A percentile compares a stretch with the other conserved stretches of the same genome.
Conservation (phyloP, 2,888 invertebrate species). For the Ditylenchus weischeri region DNA sequence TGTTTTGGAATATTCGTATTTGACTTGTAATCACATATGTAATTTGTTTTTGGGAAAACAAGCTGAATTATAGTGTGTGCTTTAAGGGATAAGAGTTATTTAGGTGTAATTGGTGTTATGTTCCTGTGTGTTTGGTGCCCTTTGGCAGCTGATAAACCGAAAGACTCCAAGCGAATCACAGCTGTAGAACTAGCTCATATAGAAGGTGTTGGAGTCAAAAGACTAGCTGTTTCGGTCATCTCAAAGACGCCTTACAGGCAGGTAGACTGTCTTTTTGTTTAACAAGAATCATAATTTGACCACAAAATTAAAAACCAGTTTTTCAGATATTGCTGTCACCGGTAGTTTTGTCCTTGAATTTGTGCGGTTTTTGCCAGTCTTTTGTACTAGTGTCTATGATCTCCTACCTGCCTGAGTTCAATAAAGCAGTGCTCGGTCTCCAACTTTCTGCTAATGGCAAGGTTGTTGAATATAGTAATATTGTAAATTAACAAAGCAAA, state of each 20-base stretch:
- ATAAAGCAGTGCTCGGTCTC: slow-evolving; percentile 47
- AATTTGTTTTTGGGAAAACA: no score
- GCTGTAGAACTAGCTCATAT: slow-evolving; percentile 45
- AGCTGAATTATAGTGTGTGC: no score
- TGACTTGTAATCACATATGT: no score
- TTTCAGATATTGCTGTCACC: slow-evolving; percentile 46
- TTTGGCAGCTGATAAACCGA: slow-evolving; percentile 42
- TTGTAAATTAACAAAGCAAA: neutral
- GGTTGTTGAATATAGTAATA: no score
- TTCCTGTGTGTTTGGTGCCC: slow-evolving; percentile 47
- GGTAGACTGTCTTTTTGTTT: slow-evolving; percentile 27
- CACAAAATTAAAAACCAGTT: neutral
- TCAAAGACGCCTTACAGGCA: slow-evolving; percentile 44
- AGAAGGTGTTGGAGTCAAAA: slow-evolving; percentile 18
- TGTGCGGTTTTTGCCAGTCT: slow-evolving; percentile 52
- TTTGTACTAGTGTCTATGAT: slow-evolving; percentile 49
- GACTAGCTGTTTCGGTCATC: slow-evolving; percentile 28
- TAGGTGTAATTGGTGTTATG: slow-evolving; percentile 44
- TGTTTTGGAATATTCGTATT: no score
- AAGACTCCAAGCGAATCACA: slow-evolving; percentile 45
- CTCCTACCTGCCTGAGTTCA: slow-evolving; percentile 51
- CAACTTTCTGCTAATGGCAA: slow-evolving; percentile 14
- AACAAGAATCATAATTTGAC: no score
- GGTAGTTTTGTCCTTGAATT: slow-evolving; percentile 48
- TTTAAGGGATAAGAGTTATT: slow-evolving; percentile 7